Percentiles rank a stretch among this genome's conserved stretches.
phyloP scores from a whole-genome alignment of 2,888 invertebrate genomes.

The Vesta saturnalis region DNA sequence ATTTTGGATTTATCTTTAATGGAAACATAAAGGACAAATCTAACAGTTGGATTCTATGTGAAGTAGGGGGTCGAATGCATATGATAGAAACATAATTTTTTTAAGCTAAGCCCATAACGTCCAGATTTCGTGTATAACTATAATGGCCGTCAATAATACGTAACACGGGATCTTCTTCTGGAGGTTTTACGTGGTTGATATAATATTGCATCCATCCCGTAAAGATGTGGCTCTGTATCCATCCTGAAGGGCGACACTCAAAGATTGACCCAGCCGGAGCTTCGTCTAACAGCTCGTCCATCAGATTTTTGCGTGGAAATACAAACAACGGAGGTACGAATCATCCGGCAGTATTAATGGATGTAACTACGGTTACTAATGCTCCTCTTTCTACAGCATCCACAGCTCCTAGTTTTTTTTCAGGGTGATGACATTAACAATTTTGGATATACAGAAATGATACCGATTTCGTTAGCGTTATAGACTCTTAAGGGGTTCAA shows the following conservation, averaged over 20 bases:
- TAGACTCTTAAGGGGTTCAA: too few relatives aligned
- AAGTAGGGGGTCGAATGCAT: too few relatives aligned
- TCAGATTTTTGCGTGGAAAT: background rate
- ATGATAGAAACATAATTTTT: too few relatives aligned
- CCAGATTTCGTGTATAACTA: too few relatives aligned
- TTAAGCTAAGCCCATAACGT: too few relatives aligned
- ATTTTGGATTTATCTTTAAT: conserved; percentile 9
- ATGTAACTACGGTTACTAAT: background rate
- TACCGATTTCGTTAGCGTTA: background rate
- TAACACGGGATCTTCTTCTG: background rate
- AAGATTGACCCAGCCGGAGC: background rate
- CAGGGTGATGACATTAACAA: background rate
- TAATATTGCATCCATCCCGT: background rate
- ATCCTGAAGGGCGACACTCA: background rate
- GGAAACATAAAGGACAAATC: background rate
- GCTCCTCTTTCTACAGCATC: background rate
- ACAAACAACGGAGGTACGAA: background rate
- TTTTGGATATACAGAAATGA: background rate
- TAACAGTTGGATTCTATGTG: background rate
- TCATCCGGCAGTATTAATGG: background rate
- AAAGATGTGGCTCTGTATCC: background rate
- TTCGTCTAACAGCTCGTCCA: background rate
- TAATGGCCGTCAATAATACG: background rate
- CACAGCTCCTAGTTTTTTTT: background rate
- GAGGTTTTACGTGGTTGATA: background rate